Base-by-base conservation (phyloP, 1,140 invertebrate genomes). In the Microplitis mediator region DNA sequence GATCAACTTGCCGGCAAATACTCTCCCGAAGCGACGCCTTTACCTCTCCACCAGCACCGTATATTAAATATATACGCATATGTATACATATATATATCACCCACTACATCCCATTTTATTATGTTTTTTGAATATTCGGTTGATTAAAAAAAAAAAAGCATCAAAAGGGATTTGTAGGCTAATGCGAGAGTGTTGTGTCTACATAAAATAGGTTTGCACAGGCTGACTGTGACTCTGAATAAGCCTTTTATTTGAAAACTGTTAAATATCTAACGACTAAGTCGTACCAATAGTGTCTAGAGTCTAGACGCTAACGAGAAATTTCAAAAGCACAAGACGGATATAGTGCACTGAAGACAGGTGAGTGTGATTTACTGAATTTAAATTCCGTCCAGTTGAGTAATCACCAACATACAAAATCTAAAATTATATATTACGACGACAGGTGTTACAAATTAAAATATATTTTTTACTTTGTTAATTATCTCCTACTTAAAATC, bases 281-380 rank as follows among this genome's bases (percentile, higher is more conserved):
- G 39, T 11, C 13, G 23, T 23, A 23, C 23, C 23, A 23, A 23
- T 23, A 23, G 23, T 23, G 23, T 23, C 23, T 23, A 23, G 9
- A 23, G 69, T 74, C 63, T 71, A 71, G 69, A 67, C 69, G 56
- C n/a, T 71, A 74, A 74, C 69, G 63, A 67, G 64, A 74, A 68
- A 61, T 68, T 67, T 67, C 32, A 4, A 52, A 45, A 36, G 35
- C 58, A 51, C 54, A 50, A 16, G 73, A 74, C 66, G 61, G 56
- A 71, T 71, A 54, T 74, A 69, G 68, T 70, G 62, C 23, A 50
- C 52, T 61, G 69, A 54, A 61, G 69, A 71, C 73, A 74, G 69
- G 69, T 74, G 73, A 74, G 54, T 71, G 69, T 71, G 69, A 74
- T 74, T 54, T 74, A 74, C 54, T 39, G 69, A 39, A 69, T 71